Conservation (phyloP, 2,113 vertebrate genomes). For the Acanthisitta chloris region DNA sequence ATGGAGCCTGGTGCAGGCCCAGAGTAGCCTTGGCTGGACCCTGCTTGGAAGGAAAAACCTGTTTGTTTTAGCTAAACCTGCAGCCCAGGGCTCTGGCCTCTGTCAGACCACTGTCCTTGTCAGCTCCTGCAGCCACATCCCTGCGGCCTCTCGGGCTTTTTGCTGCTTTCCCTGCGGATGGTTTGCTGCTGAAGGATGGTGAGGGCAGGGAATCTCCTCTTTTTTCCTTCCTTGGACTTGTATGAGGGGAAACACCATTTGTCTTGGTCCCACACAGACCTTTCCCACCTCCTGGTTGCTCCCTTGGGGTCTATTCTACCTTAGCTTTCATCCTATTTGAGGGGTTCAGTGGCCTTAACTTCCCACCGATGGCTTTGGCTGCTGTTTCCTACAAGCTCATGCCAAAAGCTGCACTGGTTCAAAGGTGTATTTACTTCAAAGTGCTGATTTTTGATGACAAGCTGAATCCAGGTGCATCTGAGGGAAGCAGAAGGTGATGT, state of each 20-base stretch:
- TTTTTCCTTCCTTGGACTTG: neutral
- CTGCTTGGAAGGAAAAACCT: neutral
- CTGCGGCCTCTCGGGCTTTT: neutral
- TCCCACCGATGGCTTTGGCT: accelerated
- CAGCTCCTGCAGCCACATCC: neutral
- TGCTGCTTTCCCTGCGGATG: neutral
- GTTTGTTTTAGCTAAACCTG: neutral
- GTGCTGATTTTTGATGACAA: neutral
- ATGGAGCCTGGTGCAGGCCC: neutral
- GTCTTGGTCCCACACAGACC: neutral
- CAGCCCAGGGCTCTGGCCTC: neutral
- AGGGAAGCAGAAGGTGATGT: neutral
- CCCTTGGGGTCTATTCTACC: neutral
- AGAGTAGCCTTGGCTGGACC: neutral
- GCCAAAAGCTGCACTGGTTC: neutral
- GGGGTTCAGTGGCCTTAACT: neutral
- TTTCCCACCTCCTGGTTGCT: neutral
- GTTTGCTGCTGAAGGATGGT: accelerated
- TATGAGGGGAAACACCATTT: neutral
- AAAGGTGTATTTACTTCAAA: neutral
- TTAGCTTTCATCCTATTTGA: neutral
- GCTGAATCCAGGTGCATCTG: neutral
- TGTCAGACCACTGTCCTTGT: neutral
- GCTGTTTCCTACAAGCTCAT: neutral
- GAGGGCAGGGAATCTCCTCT: neutral